Evolutionary conservation across 2,888 invertebrate genomes (phyloP).

Genomic region (Lasioglossum pauxillum): DNA sequence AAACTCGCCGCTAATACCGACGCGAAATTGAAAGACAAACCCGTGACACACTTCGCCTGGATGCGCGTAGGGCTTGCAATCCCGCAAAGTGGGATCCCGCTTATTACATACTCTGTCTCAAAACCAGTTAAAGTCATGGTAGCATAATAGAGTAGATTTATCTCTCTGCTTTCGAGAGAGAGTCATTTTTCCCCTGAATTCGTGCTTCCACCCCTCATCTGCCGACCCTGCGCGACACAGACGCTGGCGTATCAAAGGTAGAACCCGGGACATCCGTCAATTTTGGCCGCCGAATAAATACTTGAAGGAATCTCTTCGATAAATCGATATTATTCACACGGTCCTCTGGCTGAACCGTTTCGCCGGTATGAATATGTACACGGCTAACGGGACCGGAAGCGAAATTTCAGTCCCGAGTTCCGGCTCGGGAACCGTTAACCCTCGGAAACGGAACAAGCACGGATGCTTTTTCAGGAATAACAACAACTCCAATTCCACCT

Average conservation of each 20-base stretch:
- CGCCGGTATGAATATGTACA: slow-evolving; percentile 19
- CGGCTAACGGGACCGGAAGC: background rate
- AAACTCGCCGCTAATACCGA: background rate
- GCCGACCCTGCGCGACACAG: background rate
- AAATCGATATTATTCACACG: slow-evolving; percentile 31
- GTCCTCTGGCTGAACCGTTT: background rate
- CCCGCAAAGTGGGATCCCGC: too few relatives aligned
- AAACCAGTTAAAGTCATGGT: too few relatives aligned
- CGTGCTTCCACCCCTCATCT: too few relatives aligned
- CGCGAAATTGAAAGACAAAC: background rate
- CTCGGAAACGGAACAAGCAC: background rate
- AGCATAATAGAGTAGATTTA: too few relatives aligned
- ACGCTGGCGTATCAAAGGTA: background rate
- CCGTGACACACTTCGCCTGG: background rate
- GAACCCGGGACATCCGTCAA: background rate
- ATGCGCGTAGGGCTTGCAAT: too few relatives aligned
- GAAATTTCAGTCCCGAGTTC: background rate
- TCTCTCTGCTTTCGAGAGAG: too few relatives aligned
- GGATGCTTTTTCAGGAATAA: background rate
- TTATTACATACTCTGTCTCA: too few relatives aligned
- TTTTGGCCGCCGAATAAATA: slow-evolving; percentile 8
- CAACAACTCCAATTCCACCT: background rate
- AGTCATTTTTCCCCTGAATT: too few relatives aligned
- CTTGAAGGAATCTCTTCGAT: slow-evolving; percentile 12
- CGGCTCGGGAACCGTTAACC: background rate